Conservation (phyloP, 2,888 invertebrate species). For the Drosophila melanosoma region DNA sequence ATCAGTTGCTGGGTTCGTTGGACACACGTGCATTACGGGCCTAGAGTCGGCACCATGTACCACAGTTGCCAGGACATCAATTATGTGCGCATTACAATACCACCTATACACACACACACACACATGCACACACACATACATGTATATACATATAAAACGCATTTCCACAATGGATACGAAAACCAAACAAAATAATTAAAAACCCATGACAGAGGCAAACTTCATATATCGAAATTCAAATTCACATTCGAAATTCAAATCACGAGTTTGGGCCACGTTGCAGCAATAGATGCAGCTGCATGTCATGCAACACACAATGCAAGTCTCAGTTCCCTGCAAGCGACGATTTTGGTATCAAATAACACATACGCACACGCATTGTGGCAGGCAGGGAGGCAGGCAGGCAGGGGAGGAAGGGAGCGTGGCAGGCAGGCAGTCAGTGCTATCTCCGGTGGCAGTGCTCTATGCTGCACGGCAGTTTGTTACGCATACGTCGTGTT, state of each 20-base stretch:
- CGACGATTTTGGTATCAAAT: slow-evolving; percentile 72
- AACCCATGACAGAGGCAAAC: slow-evolving; percentile 59
- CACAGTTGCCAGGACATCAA: slow-evolving; percentile 63
- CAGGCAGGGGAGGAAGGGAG: no score
- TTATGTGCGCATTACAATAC: slow-evolving; percentile 68
- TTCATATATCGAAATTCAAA: slow-evolving; percentile 72
- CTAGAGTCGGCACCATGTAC: slow-evolving; percentile 14
- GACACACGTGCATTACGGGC: slow-evolving; percentile 30
- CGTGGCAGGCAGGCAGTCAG: neutral
- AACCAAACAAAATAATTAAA: slow-evolving; percentile 79
- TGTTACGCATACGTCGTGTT: slow-evolving; percentile 69
- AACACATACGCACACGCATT: slow-evolving; percentile 35
- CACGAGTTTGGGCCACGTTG: slow-evolving; percentile 37
- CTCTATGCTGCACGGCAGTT: slow-evolving; percentile 42
- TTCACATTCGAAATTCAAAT: slow-evolving; percentile 70
- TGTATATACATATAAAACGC: neutral
- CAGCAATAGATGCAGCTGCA: slow-evolving; percentile 33
- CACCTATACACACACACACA: slow-evolving; percentile 30
- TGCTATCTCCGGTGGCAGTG: slow-evolving; percentile 21
- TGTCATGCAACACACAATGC: slow-evolving; percentile 60
- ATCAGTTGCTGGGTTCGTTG: slow-evolving; percentile 21
- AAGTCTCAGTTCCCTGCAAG: slow-evolving; percentile 46
- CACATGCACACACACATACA: slow-evolving; percentile 7
- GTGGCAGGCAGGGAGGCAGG: no score
- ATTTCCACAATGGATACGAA: slow-evolving; percentile 45